Percentiles rank a stretch among this genome's conserved stretches.
phyloP scores from a whole-genome alignment of 2,113 vertebrate genomes.

The Verasper variegatus region DNA sequence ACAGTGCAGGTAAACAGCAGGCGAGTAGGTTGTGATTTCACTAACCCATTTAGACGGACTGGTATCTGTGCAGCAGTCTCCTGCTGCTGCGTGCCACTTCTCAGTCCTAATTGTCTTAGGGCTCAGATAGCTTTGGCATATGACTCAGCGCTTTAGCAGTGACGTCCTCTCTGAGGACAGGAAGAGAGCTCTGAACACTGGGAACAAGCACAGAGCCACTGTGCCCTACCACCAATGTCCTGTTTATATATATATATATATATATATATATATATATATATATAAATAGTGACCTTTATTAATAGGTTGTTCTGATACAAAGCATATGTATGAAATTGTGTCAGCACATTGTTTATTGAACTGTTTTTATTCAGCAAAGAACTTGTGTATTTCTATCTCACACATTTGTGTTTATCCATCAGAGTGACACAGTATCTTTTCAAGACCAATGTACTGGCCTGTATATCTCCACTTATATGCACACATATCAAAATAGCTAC shows the following conservation, averaged over 20 bases:
- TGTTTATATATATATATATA: neutral
- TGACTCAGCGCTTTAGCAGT: conserved; percentile 67
- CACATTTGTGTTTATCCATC: too few relatives aligned
- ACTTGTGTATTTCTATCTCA: too few relatives aligned
- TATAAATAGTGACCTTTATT: neutral
- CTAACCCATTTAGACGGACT: conserved; percentile 12
- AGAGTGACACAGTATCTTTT: too few relatives aligned
- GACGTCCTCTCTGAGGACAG: conserved; percentile 46
- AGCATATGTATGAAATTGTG: too few relatives aligned
- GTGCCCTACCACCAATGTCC: neutral
- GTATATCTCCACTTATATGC: too few relatives aligned
- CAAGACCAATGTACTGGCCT: too few relatives aligned
- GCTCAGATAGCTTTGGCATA: conserved; percentile 63
- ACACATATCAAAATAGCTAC: too few relatives aligned
- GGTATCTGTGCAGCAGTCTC: conserved; percentile 35
- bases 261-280: neutral
- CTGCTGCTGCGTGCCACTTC: conserved; percentile 47
- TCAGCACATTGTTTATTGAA: neutral
- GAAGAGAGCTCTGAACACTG: conserved; percentile 22
- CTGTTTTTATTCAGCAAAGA: neutral
- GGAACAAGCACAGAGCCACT: conserved; percentile 2
- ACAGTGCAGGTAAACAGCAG: conserved; percentile 15
- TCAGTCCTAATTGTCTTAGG: conserved; percentile 66
- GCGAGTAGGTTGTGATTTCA: conserved; percentile 8
- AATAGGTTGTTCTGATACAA: neutral